A percentile compares a stretch with the other conserved stretches of the same genome.
phyloP scores from a whole-genome alignment of 2,797 vertebrate species.

The Sciaenops ocellatus region DNA sequence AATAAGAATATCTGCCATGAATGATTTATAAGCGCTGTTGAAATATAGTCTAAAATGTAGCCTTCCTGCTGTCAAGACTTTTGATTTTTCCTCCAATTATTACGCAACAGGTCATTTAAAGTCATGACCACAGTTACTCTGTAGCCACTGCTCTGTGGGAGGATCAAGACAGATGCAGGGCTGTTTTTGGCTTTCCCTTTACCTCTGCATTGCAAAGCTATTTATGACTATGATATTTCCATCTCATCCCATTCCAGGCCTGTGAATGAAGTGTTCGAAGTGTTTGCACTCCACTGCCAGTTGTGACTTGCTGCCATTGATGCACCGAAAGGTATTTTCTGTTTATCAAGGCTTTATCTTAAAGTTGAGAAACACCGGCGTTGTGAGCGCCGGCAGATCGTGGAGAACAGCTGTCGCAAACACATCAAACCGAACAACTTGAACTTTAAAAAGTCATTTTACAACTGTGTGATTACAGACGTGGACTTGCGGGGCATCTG shows the following conservation, averaged over 20 bases:
- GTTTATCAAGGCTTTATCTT: constrained; percentile 48
- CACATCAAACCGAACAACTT: constrained; percentile 59
- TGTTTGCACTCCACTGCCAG: constrained; percentile 25
- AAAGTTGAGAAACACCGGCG: constrained; percentile 27
- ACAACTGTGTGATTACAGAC: constrained; percentile 78
- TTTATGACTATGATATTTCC: constrained; percentile 70
- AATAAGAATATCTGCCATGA: constrained; percentile 1
- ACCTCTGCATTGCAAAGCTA: constrained; percentile 53
- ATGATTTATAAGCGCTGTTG: constrained; percentile 11
- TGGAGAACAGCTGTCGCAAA: constrained; percentile 73
- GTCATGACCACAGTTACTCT: constrained; percentile 34
- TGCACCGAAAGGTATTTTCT: constrained; percentile 39
- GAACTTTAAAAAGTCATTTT: constrained; percentile 74
- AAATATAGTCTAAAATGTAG: not conserved
- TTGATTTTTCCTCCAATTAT: constrained; percentile 20
- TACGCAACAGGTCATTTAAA: constrained; percentile 49
- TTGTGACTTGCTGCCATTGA: constrained; percentile 44
- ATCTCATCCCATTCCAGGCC: constrained; percentile 55
- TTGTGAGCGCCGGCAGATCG: constrained; percentile 38
- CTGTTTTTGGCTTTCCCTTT: constrained; percentile 56
- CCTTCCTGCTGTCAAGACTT: not conserved
- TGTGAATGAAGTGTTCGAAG: constrained; percentile 20
- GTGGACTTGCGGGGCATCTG: constrained; percentile 61
- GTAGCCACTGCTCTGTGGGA: constrained; percentile 22
- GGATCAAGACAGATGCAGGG: constrained; percentile 45